Evolutionary conservation across 92 coral and sea anemone species (phyloP).

Genomic region (Plumapathes pennacea): DNA sequence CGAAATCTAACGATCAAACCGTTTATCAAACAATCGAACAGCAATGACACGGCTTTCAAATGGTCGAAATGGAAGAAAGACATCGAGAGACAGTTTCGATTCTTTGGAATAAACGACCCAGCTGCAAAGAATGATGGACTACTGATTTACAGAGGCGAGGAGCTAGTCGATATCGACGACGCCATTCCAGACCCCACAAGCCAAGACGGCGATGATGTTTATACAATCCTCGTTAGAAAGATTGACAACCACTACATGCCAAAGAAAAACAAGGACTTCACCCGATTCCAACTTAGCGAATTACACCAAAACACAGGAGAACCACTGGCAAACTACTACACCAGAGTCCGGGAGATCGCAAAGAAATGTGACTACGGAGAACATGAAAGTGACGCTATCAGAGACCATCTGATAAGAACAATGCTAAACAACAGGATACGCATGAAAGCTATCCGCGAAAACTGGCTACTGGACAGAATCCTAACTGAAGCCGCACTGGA

Average conservation of each 20-base stretch:
- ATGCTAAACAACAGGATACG: conserved; percentile 34
- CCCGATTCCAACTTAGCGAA: conserved; percentile 58
- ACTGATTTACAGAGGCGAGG: conserved; percentile 41
- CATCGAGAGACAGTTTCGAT: conserved; percentile 51
- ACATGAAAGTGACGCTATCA: conserved; percentile 28
- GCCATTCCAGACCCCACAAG: conserved; percentile 14
- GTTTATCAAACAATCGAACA: conserved; percentile 15
- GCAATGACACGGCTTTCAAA: conserved; percentile 28
- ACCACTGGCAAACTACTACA: conserved; percentile 31
- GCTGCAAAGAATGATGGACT: conserved; percentile 47
- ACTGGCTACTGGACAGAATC: conserved; percentile 37
- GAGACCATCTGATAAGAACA: conserved; percentile 53
- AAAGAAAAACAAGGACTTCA: conserved; percentile 48
- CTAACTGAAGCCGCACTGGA: conserved; percentile 44
- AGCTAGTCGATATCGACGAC: conserved; percentile 39
- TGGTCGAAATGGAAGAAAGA: conserved; percentile 44
- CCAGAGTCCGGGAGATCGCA: conserved; percentile 40
- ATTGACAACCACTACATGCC: conserved; percentile 47
- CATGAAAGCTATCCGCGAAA: conserved; percentile 22
- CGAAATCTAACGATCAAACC: conserved; percentile 32
- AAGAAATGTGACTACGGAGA: conserved; percentile 42
- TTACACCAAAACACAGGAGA: conserved; percentile 34
- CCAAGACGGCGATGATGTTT: conserved; percentile 13
- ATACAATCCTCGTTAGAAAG: conserved; percentile 24
- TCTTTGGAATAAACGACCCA: conserved; percentile 42